These are phyloP conservation scores for Acronicta leporina DNA, from an alignment of 2,888 invertebrate species.

Conservation along the genomic window DNA sequence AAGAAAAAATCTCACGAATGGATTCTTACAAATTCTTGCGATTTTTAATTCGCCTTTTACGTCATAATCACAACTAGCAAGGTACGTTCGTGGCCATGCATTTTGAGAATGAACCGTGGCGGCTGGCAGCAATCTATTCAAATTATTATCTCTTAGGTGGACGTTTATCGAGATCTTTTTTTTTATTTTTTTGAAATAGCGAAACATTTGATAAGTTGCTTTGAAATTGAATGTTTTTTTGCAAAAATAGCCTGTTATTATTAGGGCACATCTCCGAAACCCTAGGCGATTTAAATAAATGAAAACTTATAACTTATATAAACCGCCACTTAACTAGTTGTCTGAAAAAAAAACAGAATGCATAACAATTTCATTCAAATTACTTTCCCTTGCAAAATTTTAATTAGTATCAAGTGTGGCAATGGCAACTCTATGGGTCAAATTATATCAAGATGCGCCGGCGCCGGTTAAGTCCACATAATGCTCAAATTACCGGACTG, in stretches of 20 bases:
- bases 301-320: too few relatives aligned
- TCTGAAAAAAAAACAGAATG: too few relatives aligned
- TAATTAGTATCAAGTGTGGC: slow-evolving; percentile 15
- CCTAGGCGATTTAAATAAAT: too few relatives aligned
- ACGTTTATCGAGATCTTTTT: slow-evolving; percentile 27
- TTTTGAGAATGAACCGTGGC: slow-evolving; percentile 41
- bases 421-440: slow-evolving; percentile 32
- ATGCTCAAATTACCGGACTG: slow-evolving; percentile 42
- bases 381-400: background rate
- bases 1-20: slow-evolving; percentile 44
- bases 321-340: too few relatives aligned
- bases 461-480: slow-evolving; percentile 42
- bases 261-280: too few relatives aligned
- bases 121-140: slow-evolving; percentile 30
- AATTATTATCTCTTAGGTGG: slow-evolving; percentile 22
- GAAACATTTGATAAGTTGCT: background rate
- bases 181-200: background rate
- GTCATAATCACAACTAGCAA: slow-evolving; percentile 23
- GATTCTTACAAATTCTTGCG: slow-evolving; percentile 21
- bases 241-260: too few relatives aligned
- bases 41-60: slow-evolving; percentile 46
- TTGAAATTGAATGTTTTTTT: too few relatives aligned
- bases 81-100: slow-evolving; percentile 24
- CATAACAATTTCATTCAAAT: too few relatives aligned
- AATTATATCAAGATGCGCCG: slow-evolving; percentile 37